Base-by-base conservation (phyloP, 1,140 invertebrate genomes). In the Drosophila jambulina region DNA sequence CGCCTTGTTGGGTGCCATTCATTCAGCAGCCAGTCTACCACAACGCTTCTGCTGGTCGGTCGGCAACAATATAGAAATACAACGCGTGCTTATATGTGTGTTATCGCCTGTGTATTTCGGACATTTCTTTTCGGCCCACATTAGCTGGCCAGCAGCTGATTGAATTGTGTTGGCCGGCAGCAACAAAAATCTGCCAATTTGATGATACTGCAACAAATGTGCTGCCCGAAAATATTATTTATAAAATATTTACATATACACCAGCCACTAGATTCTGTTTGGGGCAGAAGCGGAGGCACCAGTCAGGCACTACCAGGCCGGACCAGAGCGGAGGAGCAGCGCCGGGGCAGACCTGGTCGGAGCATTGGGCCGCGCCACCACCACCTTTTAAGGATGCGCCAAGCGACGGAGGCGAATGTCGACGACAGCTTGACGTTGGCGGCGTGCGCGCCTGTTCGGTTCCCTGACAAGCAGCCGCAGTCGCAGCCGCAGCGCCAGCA, bases 191-290 rank as follows among this genome's bases (percentile, higher is more conserved):
- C 83, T 85, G 85, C 85, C 85, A 90, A 90, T 88, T 88, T 90
- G 85, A 90, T 82, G 82, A 90, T 90, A 90, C 71, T 83, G 77
- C 86, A 90, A 90, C 85, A 90, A 90, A 90, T 90, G 85, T 87
- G 77, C 82, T 81, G 75, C 79, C 81, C 79, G 75, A 90, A 82
- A 90, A 90, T 90, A 90, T 90, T 77, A 77, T 64, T 80, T 78
- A 85, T 81, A 85, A 70, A 72, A 86, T 56, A 82, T 75, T 56
- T 82, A 74, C 62, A 71, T 49, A 70, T 78, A 71, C 61, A 51
- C 36, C 38, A 59, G 54, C 49, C 42, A 45, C 42, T 45, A 40
- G 56, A 54, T 27, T 40, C 4, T 23, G 34, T n/a, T 64, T 48
- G 71, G 36, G 58, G 48, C 68, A 71, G 59, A 34, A 23, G 34